phyloP scores from a whole-genome alignment of 2,113 vertebrate genomes.

The Psettodes erumei region DNA sequence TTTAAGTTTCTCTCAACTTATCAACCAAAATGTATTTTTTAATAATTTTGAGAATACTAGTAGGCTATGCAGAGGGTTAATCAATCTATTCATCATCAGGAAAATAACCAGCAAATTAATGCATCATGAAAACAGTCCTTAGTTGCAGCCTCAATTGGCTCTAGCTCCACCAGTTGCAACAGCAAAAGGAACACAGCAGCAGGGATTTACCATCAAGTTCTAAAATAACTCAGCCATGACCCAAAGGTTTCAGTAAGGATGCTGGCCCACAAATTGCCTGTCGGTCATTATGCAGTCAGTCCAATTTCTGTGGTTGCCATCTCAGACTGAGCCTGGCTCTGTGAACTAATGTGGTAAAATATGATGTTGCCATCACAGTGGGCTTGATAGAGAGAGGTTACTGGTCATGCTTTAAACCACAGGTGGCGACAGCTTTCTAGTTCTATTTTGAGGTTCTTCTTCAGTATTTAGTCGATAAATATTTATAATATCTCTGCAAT shows the following conservation, averaged over 20 bases:
- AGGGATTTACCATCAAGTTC: too few relatives aligned
- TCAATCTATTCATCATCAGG: background rate
- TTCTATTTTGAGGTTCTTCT: background rate
- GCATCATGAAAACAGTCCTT: background rate
- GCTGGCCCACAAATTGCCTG: constrained; percentile 1
- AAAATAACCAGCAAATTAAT: background rate
- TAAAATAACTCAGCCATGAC: constrained; percentile 9
- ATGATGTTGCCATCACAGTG: constrained; percentile 8
- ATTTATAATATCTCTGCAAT: constrained; percentile 5
- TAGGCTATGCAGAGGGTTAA: constrained; percentile 10
- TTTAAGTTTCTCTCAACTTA: background rate
- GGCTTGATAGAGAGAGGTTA: constrained; percentile 4
- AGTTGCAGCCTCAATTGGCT: background rate
- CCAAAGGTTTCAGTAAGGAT: background rate
- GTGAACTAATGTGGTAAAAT: constrained; percentile 28
- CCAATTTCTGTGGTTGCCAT: constrained; percentile 5
- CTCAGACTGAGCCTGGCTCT: constrained; percentile 25
- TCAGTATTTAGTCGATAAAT: background rate
- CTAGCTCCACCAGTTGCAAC: too few relatives aligned
- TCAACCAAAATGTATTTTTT: background rate
- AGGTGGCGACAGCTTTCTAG: constrained; percentile 1
- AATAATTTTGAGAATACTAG: background rate
- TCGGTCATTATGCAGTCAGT: constrained; percentile 15
- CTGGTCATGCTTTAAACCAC: constrained; percentile 12
- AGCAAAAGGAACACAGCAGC: too few relatives aligned